Evolutionary conservation across 2,113 vertebrate species (phyloP), one percentile per base, ranked within the genome.

Genomic region (Uria lomvia): DNA sequence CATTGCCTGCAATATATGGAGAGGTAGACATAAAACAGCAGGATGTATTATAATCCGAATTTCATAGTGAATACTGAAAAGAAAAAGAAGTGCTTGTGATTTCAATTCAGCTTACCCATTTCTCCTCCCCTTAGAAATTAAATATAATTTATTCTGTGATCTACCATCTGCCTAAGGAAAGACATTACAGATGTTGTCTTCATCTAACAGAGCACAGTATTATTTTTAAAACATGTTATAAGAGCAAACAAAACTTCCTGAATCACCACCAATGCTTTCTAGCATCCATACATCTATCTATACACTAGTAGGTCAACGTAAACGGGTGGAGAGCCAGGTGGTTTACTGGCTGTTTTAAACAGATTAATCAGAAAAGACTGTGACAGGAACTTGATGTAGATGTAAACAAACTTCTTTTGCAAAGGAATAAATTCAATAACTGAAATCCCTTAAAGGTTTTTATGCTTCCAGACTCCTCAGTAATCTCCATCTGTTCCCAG

Each of bases 291-390:
- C 5, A n/a, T 73, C 55, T 60, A 65, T 16, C 4, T 40, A 56
- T 32, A 78, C 55, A 67, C 56, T 52, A 79, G 60, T 4, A 92
- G 38, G 78, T 49, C 67, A 79, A 78, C 40, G 62, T 29, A 71
- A 82, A 90, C 53, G 17, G 85, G 36, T 40, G 38, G n/a, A 84
- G 67, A 92, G 76, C 62, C 70, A 91, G 77, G 42, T 90, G 78
- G 40, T 65, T 5, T 74, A 60, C 29, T 60, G 36, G 21, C 27
- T 83, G 43, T 85, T 82, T 95, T 92, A 81, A 71, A 68, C 5
- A 93, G 58, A 94, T 95, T 96, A 88, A 96, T 96, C 92, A 97
- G 62, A 6, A 3, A 91, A 77, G 45, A 89, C 18, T 90, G 90
- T 53, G 67, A 94, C 22, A 85, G 58, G 71, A 94, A 95, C 63